phyloP scores from a whole-genome alignment of 2,888 invertebrate genomes.

The Urechis unicinctus region DNA sequence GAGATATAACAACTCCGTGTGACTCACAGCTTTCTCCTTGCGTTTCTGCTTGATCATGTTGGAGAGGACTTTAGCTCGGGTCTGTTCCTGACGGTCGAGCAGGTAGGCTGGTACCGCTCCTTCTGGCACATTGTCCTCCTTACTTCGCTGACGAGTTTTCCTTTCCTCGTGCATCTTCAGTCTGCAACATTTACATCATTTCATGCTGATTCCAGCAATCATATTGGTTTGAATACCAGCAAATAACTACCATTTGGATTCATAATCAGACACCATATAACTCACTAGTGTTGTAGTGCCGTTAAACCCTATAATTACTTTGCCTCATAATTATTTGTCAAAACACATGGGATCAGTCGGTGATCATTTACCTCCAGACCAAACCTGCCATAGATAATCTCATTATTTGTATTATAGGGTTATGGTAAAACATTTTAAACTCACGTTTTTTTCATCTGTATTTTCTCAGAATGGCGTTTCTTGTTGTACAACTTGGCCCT shows the following conservation, averaged over 20 bases:
- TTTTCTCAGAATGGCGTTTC: constrained; percentile 93
- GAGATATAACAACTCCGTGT: neutral
- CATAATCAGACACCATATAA: too few relatives aligned
- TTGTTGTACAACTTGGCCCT: constrained; percentile 93
- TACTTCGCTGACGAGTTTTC: constrained; percentile 71
- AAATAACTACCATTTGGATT: neutral
- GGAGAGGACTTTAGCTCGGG: constrained; percentile 88
- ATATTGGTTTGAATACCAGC: neutral
- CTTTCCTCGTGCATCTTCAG: constrained; percentile 96
- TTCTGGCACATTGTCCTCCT: constrained; percentile 66
- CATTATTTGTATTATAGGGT: neutral
- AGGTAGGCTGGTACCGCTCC: constrained; percentile 93
- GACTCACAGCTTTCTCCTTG: constrained; percentile 82
- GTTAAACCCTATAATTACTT: too few relatives aligned
- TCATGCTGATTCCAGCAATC: too few relatives aligned
- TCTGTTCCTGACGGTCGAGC: constrained; percentile 92
- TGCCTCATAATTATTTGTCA: too few relatives aligned
- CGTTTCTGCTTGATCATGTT: constrained; percentile 99
- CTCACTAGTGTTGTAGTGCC: too few relatives aligned
- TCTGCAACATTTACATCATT: constrained; percentile 21
- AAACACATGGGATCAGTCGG: too few relatives aligned
- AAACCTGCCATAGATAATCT: neutral
- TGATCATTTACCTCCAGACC: too few relatives aligned
- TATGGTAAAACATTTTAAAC: constrained; percentile 9
- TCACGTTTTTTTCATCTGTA: constrained; percentile 93